Conservation (phyloP, 1,140 invertebrate genomes). For the Brachionus plicatilis region DNA sequence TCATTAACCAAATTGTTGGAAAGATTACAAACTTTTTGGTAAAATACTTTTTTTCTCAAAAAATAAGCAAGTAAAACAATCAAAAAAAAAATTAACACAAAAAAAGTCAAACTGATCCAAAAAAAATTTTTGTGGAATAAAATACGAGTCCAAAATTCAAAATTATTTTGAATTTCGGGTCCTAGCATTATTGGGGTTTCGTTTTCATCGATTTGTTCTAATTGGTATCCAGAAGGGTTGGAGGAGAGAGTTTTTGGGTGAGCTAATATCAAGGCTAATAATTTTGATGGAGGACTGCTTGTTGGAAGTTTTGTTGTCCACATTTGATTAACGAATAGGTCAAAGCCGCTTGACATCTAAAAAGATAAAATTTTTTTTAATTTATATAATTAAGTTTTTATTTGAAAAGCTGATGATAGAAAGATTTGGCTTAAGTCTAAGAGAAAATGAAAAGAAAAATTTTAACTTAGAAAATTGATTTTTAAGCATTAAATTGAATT, state of each 20-base stretch:
- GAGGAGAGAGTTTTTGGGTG: neutral
- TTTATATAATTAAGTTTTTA: neutral
- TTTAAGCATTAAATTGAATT: neutral
- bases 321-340: neutral
- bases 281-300: neutral
- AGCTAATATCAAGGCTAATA: neutral
- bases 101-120: neutral
- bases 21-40: neutral
- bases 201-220: neutral
- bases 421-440: neutral
- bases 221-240: neutral
- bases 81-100: neutral
- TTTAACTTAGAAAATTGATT: neutral
- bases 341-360: neutral
- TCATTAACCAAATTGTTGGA: neutral
- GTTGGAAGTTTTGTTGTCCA: neutral
- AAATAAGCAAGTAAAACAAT: neutral
- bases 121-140: neutral
- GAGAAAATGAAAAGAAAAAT: neutral
- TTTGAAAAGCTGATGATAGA: neutral
- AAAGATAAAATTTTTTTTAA: neutral
- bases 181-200: neutral
- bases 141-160: neutral
- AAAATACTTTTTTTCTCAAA: neutral
- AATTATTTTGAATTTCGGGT: neutral